Evolutionary conservation across 1,140 invertebrate genomes (phyloP).

Genomic region (Brachionus asplanchnoidis): DNA sequence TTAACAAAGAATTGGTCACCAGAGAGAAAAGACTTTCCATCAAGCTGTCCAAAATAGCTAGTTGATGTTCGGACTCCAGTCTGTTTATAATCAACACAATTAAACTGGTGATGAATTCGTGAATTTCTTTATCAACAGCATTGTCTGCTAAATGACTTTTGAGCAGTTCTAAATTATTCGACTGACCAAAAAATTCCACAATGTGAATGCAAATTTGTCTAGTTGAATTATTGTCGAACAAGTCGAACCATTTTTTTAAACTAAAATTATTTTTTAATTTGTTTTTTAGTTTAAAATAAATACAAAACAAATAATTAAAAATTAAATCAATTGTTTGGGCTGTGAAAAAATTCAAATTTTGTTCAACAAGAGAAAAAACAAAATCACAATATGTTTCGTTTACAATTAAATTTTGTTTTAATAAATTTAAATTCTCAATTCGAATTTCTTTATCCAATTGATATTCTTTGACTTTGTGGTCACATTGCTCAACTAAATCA

Average conservation of each 20-base stretch:
- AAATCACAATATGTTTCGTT: neutral
- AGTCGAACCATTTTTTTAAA: neutral
- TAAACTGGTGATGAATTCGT: neutral
- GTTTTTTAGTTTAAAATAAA: neutral
- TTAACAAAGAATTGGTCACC: neutral
- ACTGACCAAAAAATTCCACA: neutral
- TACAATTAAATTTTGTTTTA: constrained; percentile 8
- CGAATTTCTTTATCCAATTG: neutral
- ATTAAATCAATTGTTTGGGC: neutral
- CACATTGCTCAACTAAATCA: constrained; percentile 53
- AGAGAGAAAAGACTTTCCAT: neutral
- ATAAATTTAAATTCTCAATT: constrained; percentile 1
- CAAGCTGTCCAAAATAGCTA: neutral
- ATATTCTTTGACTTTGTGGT: neutral
- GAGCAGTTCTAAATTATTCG: neutral
- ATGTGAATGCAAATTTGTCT: neutral
- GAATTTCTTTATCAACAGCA: neutral
- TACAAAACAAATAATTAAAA: constrained; percentile 19
- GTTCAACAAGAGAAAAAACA: neutral
- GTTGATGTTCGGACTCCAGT: neutral
- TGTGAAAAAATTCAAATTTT: neutral
- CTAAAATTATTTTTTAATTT: neutral
- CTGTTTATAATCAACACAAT: neutral
- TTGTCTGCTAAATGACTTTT: neutral
- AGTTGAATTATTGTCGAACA: neutral